phyloP scores from a whole-genome alignment of 2,113 vertebrate species.

The Glaucidium brasilianum region DNA sequence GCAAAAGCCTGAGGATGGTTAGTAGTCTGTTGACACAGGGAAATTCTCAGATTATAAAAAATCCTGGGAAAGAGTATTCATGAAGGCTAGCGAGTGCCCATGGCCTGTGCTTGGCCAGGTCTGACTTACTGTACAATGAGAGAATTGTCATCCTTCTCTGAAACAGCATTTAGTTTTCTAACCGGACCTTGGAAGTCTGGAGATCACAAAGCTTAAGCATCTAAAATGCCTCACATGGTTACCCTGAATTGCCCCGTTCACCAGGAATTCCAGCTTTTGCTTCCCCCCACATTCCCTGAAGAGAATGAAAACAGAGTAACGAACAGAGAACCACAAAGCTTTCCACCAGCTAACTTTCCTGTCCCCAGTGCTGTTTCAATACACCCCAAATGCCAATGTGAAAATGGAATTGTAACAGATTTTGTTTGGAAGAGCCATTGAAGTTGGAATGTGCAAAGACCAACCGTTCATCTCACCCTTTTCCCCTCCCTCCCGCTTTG shows the following conservation, averaged over 20 bases:
- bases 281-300: not conserved
- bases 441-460: not conserved
- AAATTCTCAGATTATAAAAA: not conserved
- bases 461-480: not conserved
- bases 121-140: not conserved
- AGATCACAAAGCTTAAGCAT: not conserved
- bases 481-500: not conserved
- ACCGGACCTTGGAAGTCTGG: not conserved
- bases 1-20: not conserved
- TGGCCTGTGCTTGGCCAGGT: not conserved
- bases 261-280: not conserved
- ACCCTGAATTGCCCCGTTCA: not conserved
- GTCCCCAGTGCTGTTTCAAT: not conserved
- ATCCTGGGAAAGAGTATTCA: not conserved
- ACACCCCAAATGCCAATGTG: not conserved
- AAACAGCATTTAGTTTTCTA: not conserved
- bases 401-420: not conserved
- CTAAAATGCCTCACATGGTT: not conserved
- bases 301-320: not conserved
- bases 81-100: rapidly evolving
- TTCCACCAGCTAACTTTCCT: not conserved
- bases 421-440: not conserved
- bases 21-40: not conserved
- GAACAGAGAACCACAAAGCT: not conserved
- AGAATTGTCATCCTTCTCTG: not conserved